Percentiles rank a stretch among this genome's conserved stretches.
These are phyloP conservation scores for Bombus sibiricus DNA, from an alignment of 1,140 invertebrate species.

Conservation along the genomic window DNA sequence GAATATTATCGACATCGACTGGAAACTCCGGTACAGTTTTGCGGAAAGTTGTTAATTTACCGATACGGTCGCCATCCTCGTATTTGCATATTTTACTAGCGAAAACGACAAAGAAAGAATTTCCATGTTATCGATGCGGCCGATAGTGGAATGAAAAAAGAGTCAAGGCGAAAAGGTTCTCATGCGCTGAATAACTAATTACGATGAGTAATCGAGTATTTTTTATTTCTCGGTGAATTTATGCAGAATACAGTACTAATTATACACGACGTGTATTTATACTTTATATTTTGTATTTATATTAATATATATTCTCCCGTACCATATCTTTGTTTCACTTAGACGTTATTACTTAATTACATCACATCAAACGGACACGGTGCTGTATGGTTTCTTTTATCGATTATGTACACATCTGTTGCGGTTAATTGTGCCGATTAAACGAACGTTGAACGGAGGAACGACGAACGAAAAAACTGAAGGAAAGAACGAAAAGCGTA, in stretches of 20 bases:
- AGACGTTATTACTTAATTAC: conserved; percentile 66
- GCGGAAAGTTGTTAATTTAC: background rate
- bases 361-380: conserved; percentile 73
- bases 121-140: accelerated
- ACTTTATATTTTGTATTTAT: conserved; percentile 56
- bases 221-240: conserved; percentile 69
- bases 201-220: conserved; percentile 65
- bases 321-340: conserved; percentile 33
- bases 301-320: conserved; percentile 63
- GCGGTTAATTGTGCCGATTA: conserved; percentile 66
- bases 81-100: too few relatives aligned
- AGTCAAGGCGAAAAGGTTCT: background rate
- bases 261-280: conserved; percentile 64
- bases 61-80: too few relatives aligned
- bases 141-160: background rate
- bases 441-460: conserved; percentile 6
- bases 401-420: conserved; percentile 70
- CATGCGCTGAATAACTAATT: background rate
- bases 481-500: conserved; percentile 52
- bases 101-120: too few relatives aligned
- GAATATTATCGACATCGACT: too few relatives aligned
- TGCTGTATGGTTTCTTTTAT: conserved; percentile 57
- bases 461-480: conserved; percentile 12
- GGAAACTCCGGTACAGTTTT: background rate
- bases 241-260: conserved; percentile 67